phyloP scores from a whole-genome alignment of 2,797 vertebrate species.

The Danionella dracula region DNA sequence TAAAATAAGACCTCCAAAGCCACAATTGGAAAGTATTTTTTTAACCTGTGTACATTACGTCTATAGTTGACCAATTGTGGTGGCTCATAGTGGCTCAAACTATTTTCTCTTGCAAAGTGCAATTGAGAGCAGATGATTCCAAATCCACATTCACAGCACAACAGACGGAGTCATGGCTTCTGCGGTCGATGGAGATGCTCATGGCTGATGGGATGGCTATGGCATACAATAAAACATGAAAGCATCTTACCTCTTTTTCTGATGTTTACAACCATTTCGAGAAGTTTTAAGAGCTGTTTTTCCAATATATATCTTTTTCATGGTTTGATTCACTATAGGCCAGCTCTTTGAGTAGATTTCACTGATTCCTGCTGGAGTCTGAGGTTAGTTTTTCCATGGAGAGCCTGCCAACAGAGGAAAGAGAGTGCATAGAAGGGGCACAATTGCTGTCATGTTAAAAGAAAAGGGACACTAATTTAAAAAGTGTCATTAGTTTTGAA shows the following conservation, averaged over 20 bases:
- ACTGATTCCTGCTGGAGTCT: conserved; percentile 13
- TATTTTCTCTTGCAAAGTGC: background rate
- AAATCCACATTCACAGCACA: no score
- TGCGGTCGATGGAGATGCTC: conserved; percentile 6
- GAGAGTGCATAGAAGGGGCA: conserved; percentile 42
- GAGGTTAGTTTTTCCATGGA: conserved; percentile 43
- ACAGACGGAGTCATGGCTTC: background rate
- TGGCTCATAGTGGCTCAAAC: no score
- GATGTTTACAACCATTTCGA: conserved; percentile 74
- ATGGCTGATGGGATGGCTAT: conserved; percentile 17
- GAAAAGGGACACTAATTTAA: conserved; percentile 3
- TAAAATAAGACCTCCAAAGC: no score
- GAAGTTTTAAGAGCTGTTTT: conserved; percentile 76
- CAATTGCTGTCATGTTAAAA: conserved; percentile 37
- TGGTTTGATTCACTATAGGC: conserved; percentile 67
- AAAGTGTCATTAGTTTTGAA: background rate
- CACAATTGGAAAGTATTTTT: no score
- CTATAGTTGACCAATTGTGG: no score
- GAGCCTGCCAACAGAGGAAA: conserved; percentile 70
- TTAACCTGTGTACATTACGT: no score
- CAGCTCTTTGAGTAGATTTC: conserved; percentile 66
- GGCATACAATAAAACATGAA: background rate
- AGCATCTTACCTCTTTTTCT: conserved; percentile 74
- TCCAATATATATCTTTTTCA: conserved; percentile 81
- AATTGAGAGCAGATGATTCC: no score